Evolutionary conservation across 2,797 vertebrate genomes (phyloP), one percentile per base, ranked within the genome.

Genomic region (Cephalopachus bancanus): DNA sequence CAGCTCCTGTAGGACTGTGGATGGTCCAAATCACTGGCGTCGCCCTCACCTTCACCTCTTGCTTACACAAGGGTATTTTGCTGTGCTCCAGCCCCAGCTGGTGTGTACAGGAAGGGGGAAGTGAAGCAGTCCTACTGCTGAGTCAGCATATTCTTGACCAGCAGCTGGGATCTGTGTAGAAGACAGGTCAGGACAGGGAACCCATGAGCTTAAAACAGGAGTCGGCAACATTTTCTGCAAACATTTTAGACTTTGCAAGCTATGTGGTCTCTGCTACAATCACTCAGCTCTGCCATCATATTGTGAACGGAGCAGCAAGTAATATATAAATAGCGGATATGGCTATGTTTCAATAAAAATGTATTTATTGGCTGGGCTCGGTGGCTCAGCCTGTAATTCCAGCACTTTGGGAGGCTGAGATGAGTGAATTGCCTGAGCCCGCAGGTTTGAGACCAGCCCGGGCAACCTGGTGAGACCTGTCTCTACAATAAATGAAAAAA

Each of bases 121-220:
- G 8, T 49, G 72, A 11, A 10, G 10, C 0, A 1, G 12, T 4
- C 7, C 33, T 84, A 26, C 12, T 44, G 7, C 28, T 30, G 0
- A 5, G 51, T 65, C 74, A 55, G 10, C 10, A 26, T 19, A 3
- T 51, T 51, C 49, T 30, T 2, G 0, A 71, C 51, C 37, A 72
- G 75, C 12, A 44, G 71, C 10, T 1, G 30, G 75, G 87, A 67
- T 62, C 24, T n/a, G 33, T 28, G 26, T n/a, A 19, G 62, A 88
- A 67, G 7, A 53, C 37, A 33, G 15, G 20, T 89, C 53, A n/a
- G 79, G 78, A n/a, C 28, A 1, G 1, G 11, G 24, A 44, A 30
- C 28, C 7, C 0, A 0, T 9, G 5, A 59, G 20, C 60, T 15
- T 85, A 26, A 79, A 71, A 5, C 16, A 86, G 11, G 15, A 57